These are phyloP conservation scores for Sterna hirundo DNA, from an alignment of 2,113 vertebrate genomes.

Conservation along the genomic window DNA sequence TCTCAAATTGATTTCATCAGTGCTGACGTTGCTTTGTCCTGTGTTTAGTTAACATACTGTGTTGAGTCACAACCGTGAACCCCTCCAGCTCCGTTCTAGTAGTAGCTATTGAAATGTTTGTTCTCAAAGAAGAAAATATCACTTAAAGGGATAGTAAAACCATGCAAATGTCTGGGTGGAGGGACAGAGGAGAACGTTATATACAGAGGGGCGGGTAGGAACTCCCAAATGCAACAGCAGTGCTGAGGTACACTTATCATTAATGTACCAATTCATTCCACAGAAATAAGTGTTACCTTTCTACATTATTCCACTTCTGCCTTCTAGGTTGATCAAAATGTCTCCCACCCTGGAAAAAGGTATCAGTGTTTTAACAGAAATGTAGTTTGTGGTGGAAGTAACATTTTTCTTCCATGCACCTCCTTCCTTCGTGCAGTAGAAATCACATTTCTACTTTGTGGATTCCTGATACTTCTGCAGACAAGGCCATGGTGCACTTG, in stretches of 20 bases:
- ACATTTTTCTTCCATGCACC: background rate
- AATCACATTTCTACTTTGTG: background rate
- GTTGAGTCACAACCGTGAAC: background rate
- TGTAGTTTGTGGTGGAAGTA: background rate
- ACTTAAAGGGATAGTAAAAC: background rate
- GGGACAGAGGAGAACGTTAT: background rate
- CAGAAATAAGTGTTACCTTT: background rate
- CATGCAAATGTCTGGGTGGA: background rate
- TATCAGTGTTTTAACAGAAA: background rate
- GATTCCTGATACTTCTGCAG: background rate
- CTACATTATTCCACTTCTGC: background rate
- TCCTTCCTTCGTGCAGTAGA: background rate
- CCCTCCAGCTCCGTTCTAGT: background rate
- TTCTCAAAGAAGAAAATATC: background rate
- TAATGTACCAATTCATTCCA: background rate
- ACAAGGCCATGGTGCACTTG: background rate
- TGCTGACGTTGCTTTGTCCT: background rate
- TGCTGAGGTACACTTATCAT: background rate
- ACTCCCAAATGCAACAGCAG: background rate
- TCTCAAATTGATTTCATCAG: background rate
- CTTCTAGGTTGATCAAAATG: background rate
- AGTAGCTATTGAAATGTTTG: background rate
- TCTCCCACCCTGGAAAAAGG: background rate
- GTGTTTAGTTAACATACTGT: background rate
- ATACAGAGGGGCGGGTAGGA: background rate